Base-by-base conservation (phyloP, 2,888 invertebrate species). In the Drosophila pseudotakahashii region DNA sequence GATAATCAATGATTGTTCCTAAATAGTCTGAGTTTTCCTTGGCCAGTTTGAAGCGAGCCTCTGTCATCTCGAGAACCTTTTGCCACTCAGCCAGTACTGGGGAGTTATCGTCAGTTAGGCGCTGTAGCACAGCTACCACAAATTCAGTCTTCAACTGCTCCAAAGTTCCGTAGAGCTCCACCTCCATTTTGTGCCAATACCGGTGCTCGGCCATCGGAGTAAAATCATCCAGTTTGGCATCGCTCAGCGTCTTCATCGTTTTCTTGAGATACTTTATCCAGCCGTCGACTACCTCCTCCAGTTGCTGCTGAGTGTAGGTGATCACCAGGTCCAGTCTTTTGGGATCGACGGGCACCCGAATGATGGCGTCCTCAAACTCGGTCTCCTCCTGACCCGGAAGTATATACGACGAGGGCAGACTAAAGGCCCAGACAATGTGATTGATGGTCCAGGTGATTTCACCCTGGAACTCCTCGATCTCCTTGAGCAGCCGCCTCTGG, bases 161-260 rank as follows among this genome's bases (percentile, higher is more conserved):
- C 23, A 96, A 94, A 1, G 97, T 92, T 30, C 95, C 93, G 62
- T 97, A 96, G 23, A 97, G 93, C 58, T 95, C 95, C 0, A 95
- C 94, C 89, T 97, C 96, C 73, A 96, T 93, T 83, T 96, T 95
- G 55, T 96, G 94, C 98, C 98, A 98, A 83, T 96, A 96, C 70
- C 95, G 95, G 88, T 96, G 96, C 90, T 98, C 98, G 0, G 96
- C 95, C 59, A 98, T 94, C 0, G 98, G 97, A 0, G 96, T 96
- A 67, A 95, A 94, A 0, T 96, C 96, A 48, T 94, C 93, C 0
- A 95, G 94, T 64, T 93, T 92, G 94, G 84, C 85, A 50, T 91
- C 91, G 26, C 78, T 87, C 2, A 89, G 74, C 0, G 80, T 61
- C 54, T 91, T 91, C 32, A 92, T 77, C 0, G 92, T 91, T 63